Conservation (phyloP, 2,113 vertebrate species). For the Montifringilla adamsi region DNA sequence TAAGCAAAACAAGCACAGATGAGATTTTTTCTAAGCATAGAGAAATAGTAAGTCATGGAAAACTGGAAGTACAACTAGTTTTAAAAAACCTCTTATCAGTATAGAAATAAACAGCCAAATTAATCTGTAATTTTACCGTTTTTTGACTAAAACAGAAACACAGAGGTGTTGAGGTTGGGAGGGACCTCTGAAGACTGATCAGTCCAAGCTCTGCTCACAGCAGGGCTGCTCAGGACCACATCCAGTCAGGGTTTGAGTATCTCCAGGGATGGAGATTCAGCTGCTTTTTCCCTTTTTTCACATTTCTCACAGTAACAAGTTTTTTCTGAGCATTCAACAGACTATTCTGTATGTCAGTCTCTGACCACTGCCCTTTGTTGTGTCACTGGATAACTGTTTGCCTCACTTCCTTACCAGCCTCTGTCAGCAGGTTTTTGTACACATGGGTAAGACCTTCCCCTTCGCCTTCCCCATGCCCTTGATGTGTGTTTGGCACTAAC, state of each 20-base stretch:
- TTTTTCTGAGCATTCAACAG: background rate
- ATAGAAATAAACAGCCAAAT: background rate
- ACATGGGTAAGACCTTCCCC: rapidly evolving
- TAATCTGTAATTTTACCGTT: background rate
- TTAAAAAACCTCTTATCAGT: background rate
- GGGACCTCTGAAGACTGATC: background rate
- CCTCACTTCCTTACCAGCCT: background rate
- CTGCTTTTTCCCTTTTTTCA: background rate
- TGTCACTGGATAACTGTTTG: background rate
- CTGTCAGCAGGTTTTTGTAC: background rate
- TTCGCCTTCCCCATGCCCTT: background rate
- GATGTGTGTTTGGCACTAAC: background rate
- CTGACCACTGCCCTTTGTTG: background rate
- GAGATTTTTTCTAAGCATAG: background rate
- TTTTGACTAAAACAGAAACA: background rate
- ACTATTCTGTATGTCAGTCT: background rate
- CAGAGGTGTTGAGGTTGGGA: background rate
- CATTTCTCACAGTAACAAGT: rapidly evolving
- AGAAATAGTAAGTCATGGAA: background rate
- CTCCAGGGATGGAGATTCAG: background rate
- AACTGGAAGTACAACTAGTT: background rate
- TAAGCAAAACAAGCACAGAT: background rate
- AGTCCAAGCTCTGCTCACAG: background rate
- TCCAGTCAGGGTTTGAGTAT: background rate
- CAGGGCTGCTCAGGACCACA: background rate